These are phyloP conservation scores for Tribolium madens DNA, from an alignment of 1,140 invertebrate genomes.

Conservation along the genomic window DNA sequence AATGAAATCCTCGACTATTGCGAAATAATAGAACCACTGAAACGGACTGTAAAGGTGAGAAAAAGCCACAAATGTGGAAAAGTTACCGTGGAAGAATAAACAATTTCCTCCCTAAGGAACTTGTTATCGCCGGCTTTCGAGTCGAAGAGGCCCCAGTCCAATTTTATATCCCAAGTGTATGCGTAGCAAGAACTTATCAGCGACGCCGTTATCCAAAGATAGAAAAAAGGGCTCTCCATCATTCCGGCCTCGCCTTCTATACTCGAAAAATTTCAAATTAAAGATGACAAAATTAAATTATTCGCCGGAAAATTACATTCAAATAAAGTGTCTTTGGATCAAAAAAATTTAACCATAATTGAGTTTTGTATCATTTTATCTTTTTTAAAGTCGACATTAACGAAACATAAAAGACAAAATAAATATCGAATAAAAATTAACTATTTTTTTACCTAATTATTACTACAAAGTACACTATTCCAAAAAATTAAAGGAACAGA, in stretches of 20 bases:
- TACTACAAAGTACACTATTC: too few species aligned
- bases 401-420: too few species aligned
- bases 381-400: too few species aligned
- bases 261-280: background rate
- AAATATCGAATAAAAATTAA: too few species aligned
- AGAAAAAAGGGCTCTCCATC: slow-evolving; percentile 76
- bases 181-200: slow-evolving; percentile 84
- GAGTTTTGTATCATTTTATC: too few species aligned
- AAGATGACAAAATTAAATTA: background rate
- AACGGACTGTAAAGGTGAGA: slow-evolving; percentile 41
- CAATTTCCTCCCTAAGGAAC: slow-evolving; percentile 77
- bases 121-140: slow-evolving; percentile 82
- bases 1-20: slow-evolving; percentile 88
- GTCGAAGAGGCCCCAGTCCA: slow-evolving; percentile 94
- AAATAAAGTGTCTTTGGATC: too few species aligned
- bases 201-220: slow-evolving; percentile 77
- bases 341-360: too few species aligned
- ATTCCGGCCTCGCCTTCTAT: slow-evolving; percentile 20
- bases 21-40: slow-evolving; percentile 64
- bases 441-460: too few species aligned
- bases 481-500: too few species aligned
- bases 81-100: slow-evolving; percentile 74
- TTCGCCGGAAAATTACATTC: too few species aligned
- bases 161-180: slow-evolving; percentile 90
- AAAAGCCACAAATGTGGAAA: background rate